Conservation (phyloP, 2,888 invertebrate genomes). For the Trachelus iudaicus region DNA sequence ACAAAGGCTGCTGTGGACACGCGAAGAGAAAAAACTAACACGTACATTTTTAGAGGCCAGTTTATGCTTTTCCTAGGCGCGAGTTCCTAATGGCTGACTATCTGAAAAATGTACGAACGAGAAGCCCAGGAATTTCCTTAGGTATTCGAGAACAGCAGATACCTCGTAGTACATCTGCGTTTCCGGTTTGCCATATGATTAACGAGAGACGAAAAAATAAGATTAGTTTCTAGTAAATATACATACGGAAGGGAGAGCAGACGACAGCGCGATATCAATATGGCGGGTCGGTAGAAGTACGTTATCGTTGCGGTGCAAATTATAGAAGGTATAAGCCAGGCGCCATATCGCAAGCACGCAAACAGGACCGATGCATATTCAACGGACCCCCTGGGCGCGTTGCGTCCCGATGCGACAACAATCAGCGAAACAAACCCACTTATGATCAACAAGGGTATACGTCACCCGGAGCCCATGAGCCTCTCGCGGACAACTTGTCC, state of each 20-base stretch:
- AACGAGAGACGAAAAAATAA: too few species aligned
- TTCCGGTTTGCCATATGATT: too few species aligned
- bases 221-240: too few species aligned
- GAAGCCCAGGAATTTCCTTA: too few species aligned
- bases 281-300: conserved; percentile 1
- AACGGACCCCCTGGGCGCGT: conserved; percentile 48
- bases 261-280: too few species aligned
- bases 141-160: too few species aligned
- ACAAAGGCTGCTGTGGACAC: not conserved
- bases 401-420: conserved; percentile 53
- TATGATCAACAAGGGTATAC: conserved; percentile 61
- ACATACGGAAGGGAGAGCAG: too few species aligned
- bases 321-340: conserved; percentile 43
- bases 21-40: not conserved
- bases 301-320: conserved; percentile 50
- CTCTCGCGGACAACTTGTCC: conserved; percentile 52
- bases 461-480: conserved; percentile 47
- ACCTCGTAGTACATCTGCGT: too few species aligned
- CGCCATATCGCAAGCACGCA: conserved; percentile 33
- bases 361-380: conserved; percentile 51
- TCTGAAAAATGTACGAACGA: not conserved
- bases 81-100: not conserved
- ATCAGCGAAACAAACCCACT: conserved; percentile 62
- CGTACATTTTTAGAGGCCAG: not conserved
- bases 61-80: not conserved